These are phyloP conservation scores for Psylliodes chrysocephalus DNA, from an alignment of 2,888 invertebrate species.

Conservation along the genomic window DNA sequence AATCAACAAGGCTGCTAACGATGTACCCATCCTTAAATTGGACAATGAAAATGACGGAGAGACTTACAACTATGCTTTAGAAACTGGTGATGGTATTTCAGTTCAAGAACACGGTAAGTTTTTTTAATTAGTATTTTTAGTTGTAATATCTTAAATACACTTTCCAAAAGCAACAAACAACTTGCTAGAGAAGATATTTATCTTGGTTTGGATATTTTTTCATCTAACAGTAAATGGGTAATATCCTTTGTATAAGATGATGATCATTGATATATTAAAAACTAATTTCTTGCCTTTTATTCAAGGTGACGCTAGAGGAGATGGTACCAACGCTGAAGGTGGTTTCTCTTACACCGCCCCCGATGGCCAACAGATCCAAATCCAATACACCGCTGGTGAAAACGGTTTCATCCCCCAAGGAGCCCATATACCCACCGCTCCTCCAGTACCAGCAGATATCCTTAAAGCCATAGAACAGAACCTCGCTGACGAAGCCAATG, in stretches of 20 bases:
- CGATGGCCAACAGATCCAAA: conserved; percentile 52
- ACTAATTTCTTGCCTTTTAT: too few relatives aligned
- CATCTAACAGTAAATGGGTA: too few relatives aligned
- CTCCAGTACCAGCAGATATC: conserved; percentile 70
- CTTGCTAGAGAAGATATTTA: too few relatives aligned
- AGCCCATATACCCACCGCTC: conserved; percentile 69
- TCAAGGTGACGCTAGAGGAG: conserved; percentile 43
- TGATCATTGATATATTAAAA: too few relatives aligned
- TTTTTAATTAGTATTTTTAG: too few relatives aligned
- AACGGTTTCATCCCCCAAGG: conserved; percentile 69
- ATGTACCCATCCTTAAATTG: conserved; percentile 53
- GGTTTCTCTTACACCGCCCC: conserved; percentile 56
- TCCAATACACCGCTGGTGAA: conserved; percentile 68
- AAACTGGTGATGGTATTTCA: conserved; percentile 69
- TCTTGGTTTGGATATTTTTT: too few relatives aligned
- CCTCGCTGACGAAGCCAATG: conserved; percentile 49
- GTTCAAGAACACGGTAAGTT: conserved; percentile 57
- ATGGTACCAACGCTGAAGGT: conserved; percentile 54
- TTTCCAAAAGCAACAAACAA: too few relatives aligned
- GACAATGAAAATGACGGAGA: conserved; percentile 57
- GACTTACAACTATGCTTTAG: conserved; percentile 62
- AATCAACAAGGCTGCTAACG: conserved; percentile 35
- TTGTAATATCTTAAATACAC: too few relatives aligned
- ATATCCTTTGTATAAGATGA: too few relatives aligned
- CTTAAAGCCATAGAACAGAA: conserved; percentile 58